phyloP scores from a whole-genome alignment of 2,888 invertebrate species.

The Ptychoptera albimana region DNA sequence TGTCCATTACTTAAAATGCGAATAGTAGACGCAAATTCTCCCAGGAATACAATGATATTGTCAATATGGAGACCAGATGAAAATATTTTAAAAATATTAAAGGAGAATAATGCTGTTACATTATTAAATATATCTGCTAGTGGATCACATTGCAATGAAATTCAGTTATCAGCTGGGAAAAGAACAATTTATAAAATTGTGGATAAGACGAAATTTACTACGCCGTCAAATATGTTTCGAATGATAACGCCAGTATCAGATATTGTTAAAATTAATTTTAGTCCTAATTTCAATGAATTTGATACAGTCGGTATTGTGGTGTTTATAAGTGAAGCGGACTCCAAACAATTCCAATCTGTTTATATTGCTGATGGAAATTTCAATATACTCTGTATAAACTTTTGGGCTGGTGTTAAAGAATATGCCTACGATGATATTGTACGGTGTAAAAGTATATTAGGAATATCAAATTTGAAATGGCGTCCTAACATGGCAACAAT shows the following conservation, averaged over 20 bases:
- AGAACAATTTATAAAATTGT: slow-evolving; percentile 30
- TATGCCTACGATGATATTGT: slow-evolving; percentile 38
- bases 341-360: slow-evolving; percentile 33
- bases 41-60: slow-evolving; percentile 31
- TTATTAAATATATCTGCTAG: slow-evolving; percentile 41
- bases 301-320: slow-evolving; percentile 57
- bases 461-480: slow-evolving; percentile 47
- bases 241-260: slow-evolving; percentile 34
- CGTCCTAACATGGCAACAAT: slow-evolving; percentile 34
- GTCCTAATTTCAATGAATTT: slow-evolving; percentile 46
- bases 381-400: slow-evolving; percentile 36
- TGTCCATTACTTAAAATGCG: slow-evolving; percentile 24
- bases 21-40: slow-evolving; percentile 21
- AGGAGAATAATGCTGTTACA: slow-evolving; percentile 44
- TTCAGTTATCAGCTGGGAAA: slow-evolving; percentile 38
- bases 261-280: slow-evolving; percentile 23
- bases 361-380: slow-evolving; percentile 40
- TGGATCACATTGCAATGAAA: slow-evolving; percentile 27
- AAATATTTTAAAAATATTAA: slow-evolving; percentile 37
- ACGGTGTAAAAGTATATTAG: slow-evolving; percentile 38
- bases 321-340: slow-evolving; percentile 25
- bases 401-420: slow-evolving; percentile 37
- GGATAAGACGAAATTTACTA: slow-evolving; percentile 10
- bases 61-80: slow-evolving; percentile 58
- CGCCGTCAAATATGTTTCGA: slow-evolving; percentile 21